These are phyloP conservation scores for Copidosoma floridanum DNA, from an alignment of 1,140 invertebrate genomes.

Conservation along the genomic window DNA sequence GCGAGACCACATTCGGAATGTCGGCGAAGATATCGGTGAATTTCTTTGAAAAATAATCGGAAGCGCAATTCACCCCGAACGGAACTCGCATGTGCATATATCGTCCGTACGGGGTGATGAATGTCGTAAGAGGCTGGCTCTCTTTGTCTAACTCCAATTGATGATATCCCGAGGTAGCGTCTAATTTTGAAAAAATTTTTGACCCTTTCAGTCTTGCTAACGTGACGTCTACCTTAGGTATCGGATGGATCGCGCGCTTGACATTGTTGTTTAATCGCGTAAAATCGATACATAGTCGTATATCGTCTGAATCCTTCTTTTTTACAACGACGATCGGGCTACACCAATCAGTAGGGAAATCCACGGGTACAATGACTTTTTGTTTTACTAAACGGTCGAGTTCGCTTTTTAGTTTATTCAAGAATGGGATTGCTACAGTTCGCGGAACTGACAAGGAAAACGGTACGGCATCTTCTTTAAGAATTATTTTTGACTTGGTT, in stretches of 20 bases:
- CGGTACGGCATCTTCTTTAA: conserved; percentile 16
- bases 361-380: conserved; percentile 39
- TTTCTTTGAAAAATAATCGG: conserved; percentile 32
- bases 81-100: conserved; percentile 34
- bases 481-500: background rate
- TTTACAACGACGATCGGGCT: conserved; percentile 15
- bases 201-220: conserved; percentile 21
- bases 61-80: conserved; percentile 34
- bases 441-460: conserved; percentile 27
- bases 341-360: conserved; percentile 33
- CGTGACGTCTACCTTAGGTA: too few species aligned
- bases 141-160: conserved; percentile 23
- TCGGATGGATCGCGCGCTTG: conserved; percentile 5
- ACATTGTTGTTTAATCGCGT: conserved; percentile 16
- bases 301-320: conserved; percentile 1
- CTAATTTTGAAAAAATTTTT: conserved; percentile 37
- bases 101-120: conserved; percentile 35
- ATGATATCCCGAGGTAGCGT: conserved; percentile 20
- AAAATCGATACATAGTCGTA: conserved; percentile 1
- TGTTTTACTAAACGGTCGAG: conserved; percentile 10
- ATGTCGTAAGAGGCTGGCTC: conserved; percentile 37
- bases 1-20: conserved; percentile 32
- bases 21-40: conserved; percentile 31
- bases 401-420: conserved; percentile 20
- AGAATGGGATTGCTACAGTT: conserved; percentile 38